Evolutionary conservation across 2,888 invertebrate species (phyloP), one percentile per base, ranked within the genome.

Genomic region (Lasius fuliginosus): DNA sequence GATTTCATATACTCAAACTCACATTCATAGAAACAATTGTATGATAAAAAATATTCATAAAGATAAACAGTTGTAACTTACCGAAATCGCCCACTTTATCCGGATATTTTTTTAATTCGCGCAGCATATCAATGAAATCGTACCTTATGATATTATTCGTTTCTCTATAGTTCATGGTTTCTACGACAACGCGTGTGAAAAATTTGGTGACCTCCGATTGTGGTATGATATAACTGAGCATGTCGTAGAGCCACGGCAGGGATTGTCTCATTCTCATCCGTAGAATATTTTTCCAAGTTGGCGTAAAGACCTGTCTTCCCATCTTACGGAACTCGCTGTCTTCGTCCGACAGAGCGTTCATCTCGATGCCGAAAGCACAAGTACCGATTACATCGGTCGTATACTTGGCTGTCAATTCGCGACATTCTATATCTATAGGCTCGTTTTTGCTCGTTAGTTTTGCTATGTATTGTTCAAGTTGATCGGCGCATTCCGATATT

Each of bases 351-450:
- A 95, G 89, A 0, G 95, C 92, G 60, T 95, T 94, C 88, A 94
- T 93, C 23, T 95, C 92, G 12, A 95, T 91, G 0, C 95, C 95
- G 89, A 95, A 95, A 9, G 94, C 95, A 71, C 95, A 95, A 0
- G 92, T 92, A 6, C 95, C 95, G 56, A 96, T 95, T 0, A 95
- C 95, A 81, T 95, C 95, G 23, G 95, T 95, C 0, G 95, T 95
- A 82, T 93, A 95, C 58, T 94, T 94, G 0, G 95, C 94, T 4
- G 93, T 94, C 0, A 94, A 56, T 40, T 95, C 94, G 5, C 49
- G 49, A 18, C 64, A 76, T 12, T 76, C 65, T 2, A 76, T 4
- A 1, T 76, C 65, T 2, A 76, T 4, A 1, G 65, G 6, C n/a
- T 5, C 18, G 3, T 83, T 71, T 4, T 69, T 74, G 1, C 30